Base-by-base conservation (phyloP, 2,113 vertebrate species). In the Gambusia affinis region DNA sequence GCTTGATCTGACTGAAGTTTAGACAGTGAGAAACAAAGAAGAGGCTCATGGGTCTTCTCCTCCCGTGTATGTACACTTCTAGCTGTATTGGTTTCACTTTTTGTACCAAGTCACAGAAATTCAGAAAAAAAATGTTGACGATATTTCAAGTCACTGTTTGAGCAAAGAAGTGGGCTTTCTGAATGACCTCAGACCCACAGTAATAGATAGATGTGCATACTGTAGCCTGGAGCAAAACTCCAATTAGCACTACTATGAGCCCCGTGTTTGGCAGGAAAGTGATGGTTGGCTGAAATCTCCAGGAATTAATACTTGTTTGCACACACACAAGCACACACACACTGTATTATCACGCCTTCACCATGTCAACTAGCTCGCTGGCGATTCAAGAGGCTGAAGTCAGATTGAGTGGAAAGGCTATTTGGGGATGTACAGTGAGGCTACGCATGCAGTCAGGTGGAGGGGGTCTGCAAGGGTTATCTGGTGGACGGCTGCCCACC, bases 401-500 rank as follows among this genome's bases (percentile, higher is more conserved):
- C 51, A 54, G 64, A 75, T 54, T 8, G 60, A 64, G 64, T 75
- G 47, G 70, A 72, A 17, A 47, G 64, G 62, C 68, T 42, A 4
- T 42, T 14, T 76, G 81, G 28, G 76, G 72, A 70, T 47, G 33
- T 47, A 57, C 66, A 57, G 28, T 64, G 64, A 66, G 60, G 60
- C 6, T 27, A 74, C 67, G 63, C 77, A 80, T 86, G 78, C 29
- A 66, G 74, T 66, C 33, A 61, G 73, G 77, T 39, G 72, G 70
- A 29, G 71, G 78, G 78, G 84, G 75, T 64, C 79, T 76, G 60
- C 61, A 11, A 83, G 84, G 88, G 91, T 85, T 80, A 84, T 65
- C 79, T 87, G 82, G 83, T 90, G 85, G 90, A 92, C 76, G 57
- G 68, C 87, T 87, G 91, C 90, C 90, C 85, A 87, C 80, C 75